Evolutionary conservation across 2,113 vertebrate genomes (phyloP).

Genomic region (Sphaerodactylus townsendi): DNA sequence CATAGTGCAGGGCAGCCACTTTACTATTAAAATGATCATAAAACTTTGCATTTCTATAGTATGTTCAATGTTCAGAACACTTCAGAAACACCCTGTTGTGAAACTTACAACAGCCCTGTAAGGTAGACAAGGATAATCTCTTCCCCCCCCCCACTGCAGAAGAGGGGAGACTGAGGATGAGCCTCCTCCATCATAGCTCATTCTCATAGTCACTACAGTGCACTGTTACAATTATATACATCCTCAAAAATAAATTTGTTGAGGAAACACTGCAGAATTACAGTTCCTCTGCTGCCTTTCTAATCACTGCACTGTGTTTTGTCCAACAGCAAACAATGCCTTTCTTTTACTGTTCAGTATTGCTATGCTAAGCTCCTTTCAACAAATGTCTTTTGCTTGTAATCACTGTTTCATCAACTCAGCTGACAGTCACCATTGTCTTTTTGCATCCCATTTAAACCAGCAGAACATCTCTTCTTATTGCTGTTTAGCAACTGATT

Average conservation of each 20-base stretch:
- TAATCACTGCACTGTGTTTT: constrained; percentile 5
- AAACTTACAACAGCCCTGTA: too few relatives aligned
- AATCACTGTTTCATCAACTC: constrained; percentile 5
- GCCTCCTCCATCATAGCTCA: too few relatives aligned
- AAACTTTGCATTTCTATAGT: too few relatives aligned
- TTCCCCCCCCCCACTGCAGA: too few relatives aligned
- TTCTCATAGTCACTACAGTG: too few relatives aligned
- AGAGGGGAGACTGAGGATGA: too few relatives aligned
- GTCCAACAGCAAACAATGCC: constrained; percentile 6
- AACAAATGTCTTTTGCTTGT: constrained; percentile 31
- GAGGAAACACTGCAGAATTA: constrained; percentile 1
- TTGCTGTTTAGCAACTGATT: constrained; percentile 4
- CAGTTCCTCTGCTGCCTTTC: neutral
- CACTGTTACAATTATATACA: neutral
- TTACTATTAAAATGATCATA: too few relatives aligned
- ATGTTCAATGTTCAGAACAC: too few relatives aligned
- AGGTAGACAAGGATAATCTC: too few relatives aligned
- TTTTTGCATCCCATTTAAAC: constrained; percentile 29
- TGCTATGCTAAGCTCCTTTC: constrained; percentile 10
- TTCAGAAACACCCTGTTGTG: too few relatives aligned
- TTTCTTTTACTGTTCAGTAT: neutral
- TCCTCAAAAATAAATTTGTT: constrained; percentile 34
- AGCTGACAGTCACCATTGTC: neutral
- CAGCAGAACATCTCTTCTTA: constrained; percentile 13
- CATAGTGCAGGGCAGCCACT: too few relatives aligned